Evolutionary conservation across 2,113 vertebrate genomes (phyloP), one percentile per base, ranked within the genome.

Genomic region (Silurus asotus): DNA sequence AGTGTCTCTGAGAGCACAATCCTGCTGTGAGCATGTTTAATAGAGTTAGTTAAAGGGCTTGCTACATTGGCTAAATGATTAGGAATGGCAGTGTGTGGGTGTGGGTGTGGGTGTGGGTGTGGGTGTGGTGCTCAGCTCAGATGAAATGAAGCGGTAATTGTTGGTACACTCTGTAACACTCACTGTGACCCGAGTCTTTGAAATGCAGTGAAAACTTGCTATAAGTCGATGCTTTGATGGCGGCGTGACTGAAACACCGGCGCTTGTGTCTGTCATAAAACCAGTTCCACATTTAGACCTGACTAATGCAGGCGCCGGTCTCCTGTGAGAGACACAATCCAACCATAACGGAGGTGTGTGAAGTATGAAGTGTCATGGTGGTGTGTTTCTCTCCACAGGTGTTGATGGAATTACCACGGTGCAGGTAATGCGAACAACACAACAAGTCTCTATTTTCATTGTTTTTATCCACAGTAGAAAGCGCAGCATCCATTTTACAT

Each of bases 401-500:
- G 77, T 87, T 89, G 85, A 89, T 89, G 51, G 85, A 87, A 87
- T 87, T 89, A 84, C 77, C 70, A 84, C 85, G 82, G 58, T 76
- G 59, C 53, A 81, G 77, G 69, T 87, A 75, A 87, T 87, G 76
- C 74, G 19, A 74, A 17, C 48, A 88, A 84, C 88, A 84, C 76
- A 87, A 76, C 76, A 87, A 76, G 74, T 17, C 82, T 82, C 48
- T 11, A 13, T 84, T 84, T 70, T 55, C 67, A 37, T 37, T 84
- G 81, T 62, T 74, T 86, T 86, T 79, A 37, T 65, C 61, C n/a
- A 10, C 28, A 83, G 59, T 37, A 69, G 45, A 23, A 17, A 53
- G 56, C 53, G 1, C 64, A 49, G 58, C 61, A 67, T 72, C 67
- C n/a, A 56, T 61, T 49, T 75, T 37, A 80, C 48, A 69, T 45